Conservation (phyloP, 1,140 invertebrate species). For the Brachionus asplanchnoidis region DNA sequence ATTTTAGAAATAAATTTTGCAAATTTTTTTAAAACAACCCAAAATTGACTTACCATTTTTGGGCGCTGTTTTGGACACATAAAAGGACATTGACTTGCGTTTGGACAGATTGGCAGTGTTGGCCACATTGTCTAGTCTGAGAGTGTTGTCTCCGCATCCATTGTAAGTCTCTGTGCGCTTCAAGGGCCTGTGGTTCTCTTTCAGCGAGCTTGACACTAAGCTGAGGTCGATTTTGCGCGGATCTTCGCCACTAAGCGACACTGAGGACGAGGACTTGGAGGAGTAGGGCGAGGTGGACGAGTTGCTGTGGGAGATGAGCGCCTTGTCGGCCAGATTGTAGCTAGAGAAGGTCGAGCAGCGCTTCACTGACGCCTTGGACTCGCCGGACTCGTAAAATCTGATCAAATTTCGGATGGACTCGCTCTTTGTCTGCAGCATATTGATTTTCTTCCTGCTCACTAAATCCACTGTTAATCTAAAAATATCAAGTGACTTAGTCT, state of each 20-base stretch:
- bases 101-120: background rate
- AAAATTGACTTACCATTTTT: slow-evolving; percentile 15
- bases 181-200: background rate
- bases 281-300: slow-evolving; percentile 1
- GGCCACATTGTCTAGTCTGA: background rate
- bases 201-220: background rate
- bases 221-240: background rate
- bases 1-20: slow-evolving; percentile 14
- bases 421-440: background rate
- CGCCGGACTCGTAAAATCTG: background rate
- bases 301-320: background rate
- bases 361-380: background rate
- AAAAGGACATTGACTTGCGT: slow-evolving; percentile 7
- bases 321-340: background rate
- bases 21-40: background rate
- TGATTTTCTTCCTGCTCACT: background rate
- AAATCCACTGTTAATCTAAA: background rate
- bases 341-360: background rate
- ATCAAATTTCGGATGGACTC: slow-evolving; percentile 9
- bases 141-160: background rate
- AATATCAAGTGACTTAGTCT: background rate
- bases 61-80: background rate
- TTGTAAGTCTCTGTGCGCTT: background rate
- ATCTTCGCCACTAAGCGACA: background rate
- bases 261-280: background rate